Conservation (phyloP, 2,113 vertebrate species). For the Hippocampus mohnikei region DNA sequence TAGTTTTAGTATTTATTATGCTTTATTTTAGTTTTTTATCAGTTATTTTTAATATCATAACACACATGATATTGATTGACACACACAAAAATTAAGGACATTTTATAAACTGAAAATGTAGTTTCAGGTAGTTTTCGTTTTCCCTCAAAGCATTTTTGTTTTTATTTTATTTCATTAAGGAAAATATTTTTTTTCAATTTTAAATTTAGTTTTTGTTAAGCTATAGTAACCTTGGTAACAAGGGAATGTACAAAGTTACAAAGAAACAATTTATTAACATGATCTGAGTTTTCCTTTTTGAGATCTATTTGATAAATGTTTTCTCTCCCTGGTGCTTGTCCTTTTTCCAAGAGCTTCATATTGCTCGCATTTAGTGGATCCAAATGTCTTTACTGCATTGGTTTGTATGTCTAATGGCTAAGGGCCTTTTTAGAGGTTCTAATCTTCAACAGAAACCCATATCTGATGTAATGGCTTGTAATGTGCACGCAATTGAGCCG, state of each 20-base stretch:
- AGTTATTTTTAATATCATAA: too few relatives aligned
- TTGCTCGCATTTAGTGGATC: constrained; percentile 22
- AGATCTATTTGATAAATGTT: neutral
- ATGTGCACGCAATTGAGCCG: constrained; percentile 45
- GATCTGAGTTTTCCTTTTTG: neutral
- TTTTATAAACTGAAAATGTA: too few relatives aligned
- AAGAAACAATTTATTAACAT: neutral
- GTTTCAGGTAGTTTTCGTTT: too few relatives aligned
- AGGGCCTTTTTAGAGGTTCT: constrained; percentile 30
- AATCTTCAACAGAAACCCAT: constrained; percentile 43
- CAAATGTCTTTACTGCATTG: constrained; percentile 17
- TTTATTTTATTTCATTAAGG: too few relatives aligned
- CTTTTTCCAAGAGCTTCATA: constrained; percentile 6
- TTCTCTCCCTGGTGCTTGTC: constrained; percentile 4
- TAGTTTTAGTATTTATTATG: too few relatives aligned
- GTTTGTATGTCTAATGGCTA: constrained; percentile 30
- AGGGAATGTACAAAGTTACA: neutral
- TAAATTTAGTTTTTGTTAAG: too few relatives aligned
- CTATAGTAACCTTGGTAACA: neutral
- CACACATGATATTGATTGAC: too few relatives aligned
- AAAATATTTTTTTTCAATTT: too few relatives aligned
- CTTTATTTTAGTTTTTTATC: too few relatives aligned
- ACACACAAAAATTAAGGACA: too few relatives aligned
- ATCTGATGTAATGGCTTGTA: constrained; percentile 62
- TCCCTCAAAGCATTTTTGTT: too few relatives aligned